phyloP scores from a whole-genome alignment of 35 echinoderm and acorn worm genomes.

The Patiria miniata region DNA sequence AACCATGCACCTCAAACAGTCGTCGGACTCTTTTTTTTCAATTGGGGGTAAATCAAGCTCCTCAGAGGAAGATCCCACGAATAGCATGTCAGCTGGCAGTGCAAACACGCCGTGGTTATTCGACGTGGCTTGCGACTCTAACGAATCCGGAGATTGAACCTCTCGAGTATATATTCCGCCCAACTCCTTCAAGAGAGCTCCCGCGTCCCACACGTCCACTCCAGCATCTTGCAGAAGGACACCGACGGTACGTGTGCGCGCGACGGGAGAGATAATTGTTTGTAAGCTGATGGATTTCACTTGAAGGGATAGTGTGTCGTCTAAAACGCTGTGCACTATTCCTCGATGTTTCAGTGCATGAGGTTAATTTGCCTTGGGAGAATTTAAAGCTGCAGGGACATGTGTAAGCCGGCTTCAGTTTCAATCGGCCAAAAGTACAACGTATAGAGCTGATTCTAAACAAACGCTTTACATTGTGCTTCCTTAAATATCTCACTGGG shows the following conservation, averaged over 20 bases:
- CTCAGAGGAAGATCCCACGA: not conserved
- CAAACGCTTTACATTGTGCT: too few species aligned
- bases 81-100: conserved; percentile 18
- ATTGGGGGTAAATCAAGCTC: not conserved
- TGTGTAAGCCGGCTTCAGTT: too few species aligned
- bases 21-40: not conserved
- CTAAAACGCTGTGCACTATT: not conserved
- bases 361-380: too few species aligned
- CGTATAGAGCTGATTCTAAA: too few species aligned
- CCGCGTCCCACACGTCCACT: not conserved
- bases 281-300: conserved; percentile 25
- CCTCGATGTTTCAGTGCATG: too few species aligned
- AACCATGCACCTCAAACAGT: not conserved
- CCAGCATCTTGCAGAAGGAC: not conserved
- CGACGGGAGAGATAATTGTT: not conserved
- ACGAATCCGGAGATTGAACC: not conserved
- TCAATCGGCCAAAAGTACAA: too few species aligned
- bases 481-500: too few species aligned
- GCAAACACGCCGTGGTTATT: not conserved
- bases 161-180: not conserved
- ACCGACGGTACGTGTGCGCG: too few species aligned
- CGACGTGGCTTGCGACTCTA: not conserved
- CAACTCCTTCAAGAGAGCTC: too few species aligned
- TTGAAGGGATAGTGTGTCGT: conserved; percentile 4
- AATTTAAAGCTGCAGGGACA: too few species aligned